These are phyloP conservation scores for Anthophora plumipes DNA, from an alignment of 2,888 invertebrate species.

Conservation along the genomic window DNA sequence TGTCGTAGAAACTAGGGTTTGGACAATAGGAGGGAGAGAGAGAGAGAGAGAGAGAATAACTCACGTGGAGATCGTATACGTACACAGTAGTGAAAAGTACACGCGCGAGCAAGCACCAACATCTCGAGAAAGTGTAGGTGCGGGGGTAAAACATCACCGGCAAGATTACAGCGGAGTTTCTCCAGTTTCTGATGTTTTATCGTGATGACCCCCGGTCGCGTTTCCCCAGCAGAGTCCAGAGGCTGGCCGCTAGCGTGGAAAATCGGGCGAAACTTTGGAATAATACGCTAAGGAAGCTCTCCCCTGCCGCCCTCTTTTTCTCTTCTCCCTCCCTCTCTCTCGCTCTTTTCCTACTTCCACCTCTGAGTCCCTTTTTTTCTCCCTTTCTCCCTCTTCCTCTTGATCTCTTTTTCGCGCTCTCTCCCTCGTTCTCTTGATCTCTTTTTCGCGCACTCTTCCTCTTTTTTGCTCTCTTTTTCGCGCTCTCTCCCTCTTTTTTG, in stretches of 20 bases:
- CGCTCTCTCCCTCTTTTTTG: neutral
- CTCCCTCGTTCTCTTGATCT: neutral
- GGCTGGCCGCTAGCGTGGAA: constrained; percentile 57
- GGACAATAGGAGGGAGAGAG: neutral
- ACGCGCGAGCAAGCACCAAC: neutral
- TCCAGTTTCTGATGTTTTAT: constrained; percentile 81
- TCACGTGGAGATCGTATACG: neutral
- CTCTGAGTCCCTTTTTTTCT: neutral
- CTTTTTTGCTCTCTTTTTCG: too few relatives aligned
- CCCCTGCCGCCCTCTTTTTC: neutral
- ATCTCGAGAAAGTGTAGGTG: constrained; percentile 55
- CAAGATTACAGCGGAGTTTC: constrained; percentile 81
- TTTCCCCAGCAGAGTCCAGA: constrained; percentile 29
- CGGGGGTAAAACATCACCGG: constrained; percentile 78
- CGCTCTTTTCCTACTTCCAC: neutral
- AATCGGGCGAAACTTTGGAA: constrained; percentile 68
- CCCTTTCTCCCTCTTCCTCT: neutral
- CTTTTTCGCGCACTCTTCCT: neutral
- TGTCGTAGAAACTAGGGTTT: neutral
- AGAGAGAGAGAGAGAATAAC: too few relatives aligned
- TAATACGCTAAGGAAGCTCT: constrained; percentile 53
- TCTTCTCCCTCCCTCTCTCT: too few relatives aligned
- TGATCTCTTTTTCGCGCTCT: neutral
- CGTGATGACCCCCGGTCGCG: constrained; percentile 73
- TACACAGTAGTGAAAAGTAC: neutral